Evolutionary conservation across 2,797 vertebrate species (phyloP), one percentile per base, ranked within the genome.

Genomic region (Epinephelus coioides): DNA sequence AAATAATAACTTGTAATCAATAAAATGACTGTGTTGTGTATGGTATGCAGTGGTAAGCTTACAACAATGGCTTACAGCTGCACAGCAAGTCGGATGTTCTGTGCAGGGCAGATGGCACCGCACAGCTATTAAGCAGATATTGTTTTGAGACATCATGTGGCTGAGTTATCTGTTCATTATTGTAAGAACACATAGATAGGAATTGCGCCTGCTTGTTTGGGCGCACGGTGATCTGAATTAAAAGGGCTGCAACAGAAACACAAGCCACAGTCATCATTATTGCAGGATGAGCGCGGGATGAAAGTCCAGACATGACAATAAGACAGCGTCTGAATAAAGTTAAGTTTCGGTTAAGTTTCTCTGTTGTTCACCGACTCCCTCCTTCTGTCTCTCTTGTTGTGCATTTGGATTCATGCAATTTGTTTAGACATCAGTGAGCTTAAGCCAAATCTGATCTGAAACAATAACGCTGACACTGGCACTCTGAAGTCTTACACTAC

Each of bases 371-470:
- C 12, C 12, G 6, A 19, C n/a, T 25, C 0, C 0, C 12, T 15
- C 7, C n/a, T 17, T 12, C 14, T 55, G 9, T 27, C 25, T 25
- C 2, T 66, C 25, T 56, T 17, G 30, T 55, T 40, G 44, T 64
- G 59, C 34, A 62, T 50, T 18, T 38, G 15, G 38, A 59, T 17
- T 10, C 2, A 64, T 34, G 15, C 2, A 53, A 66, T 59, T 54
- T 53, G 2, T 65, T 74, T 5, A n/a, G n/a, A 54, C 30, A 68
- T 54, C 5, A 17, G 18, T 21, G 34, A 51, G 17, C 43, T 23
- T 12, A 6, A 65, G 25, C 56, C 59, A 76, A 65, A 78, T 78
- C 61, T 13, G n/a, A 76, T 74, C 68, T 70, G 46, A 80, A 79
- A 69, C 46, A 70, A 54, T 18, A 83, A 60, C 56, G 71, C 19